phyloP scores from a whole-genome alignment of 2,797 vertebrate genomes.

The Heterohyrax brucei region DNA sequence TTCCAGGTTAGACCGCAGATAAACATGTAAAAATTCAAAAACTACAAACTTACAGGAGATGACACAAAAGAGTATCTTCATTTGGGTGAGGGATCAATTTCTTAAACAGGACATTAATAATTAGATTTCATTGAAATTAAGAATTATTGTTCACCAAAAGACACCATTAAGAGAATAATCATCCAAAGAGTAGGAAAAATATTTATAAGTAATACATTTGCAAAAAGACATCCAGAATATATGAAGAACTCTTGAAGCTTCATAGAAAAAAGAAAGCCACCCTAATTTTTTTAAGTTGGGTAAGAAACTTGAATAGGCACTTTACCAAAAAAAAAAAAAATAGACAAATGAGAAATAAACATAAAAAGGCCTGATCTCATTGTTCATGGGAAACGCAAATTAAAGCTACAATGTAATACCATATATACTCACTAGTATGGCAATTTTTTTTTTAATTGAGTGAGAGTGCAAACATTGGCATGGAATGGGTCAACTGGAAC shows the following conservation, averaged over 20 bases:
- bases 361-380: neutral
- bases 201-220: neutral
- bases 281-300: neutral
- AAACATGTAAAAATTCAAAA: neutral
- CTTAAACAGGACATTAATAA: slow-evolving; percentile 8
- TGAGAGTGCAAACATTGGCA: neutral
- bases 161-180: too few species aligned
- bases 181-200: neutral
- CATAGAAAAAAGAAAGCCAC: neutral
- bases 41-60: neutral
- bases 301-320: neutral
- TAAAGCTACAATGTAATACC: neutral
- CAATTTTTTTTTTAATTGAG: neutral
- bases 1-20: neutral
- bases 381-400: neutral
- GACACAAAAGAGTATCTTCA: neutral
- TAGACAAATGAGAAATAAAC: neutral
- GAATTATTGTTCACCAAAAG: neutral
- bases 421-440: neutral
- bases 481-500: neutral
- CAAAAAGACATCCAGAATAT: neutral
- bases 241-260: neutral
- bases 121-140: slow-evolving; percentile 3
- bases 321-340: neutral
- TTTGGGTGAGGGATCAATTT: neutral